Conservation (phyloP, 64 coral and sea anemone genomes). For the Pocillopora damicornis region DNA sequence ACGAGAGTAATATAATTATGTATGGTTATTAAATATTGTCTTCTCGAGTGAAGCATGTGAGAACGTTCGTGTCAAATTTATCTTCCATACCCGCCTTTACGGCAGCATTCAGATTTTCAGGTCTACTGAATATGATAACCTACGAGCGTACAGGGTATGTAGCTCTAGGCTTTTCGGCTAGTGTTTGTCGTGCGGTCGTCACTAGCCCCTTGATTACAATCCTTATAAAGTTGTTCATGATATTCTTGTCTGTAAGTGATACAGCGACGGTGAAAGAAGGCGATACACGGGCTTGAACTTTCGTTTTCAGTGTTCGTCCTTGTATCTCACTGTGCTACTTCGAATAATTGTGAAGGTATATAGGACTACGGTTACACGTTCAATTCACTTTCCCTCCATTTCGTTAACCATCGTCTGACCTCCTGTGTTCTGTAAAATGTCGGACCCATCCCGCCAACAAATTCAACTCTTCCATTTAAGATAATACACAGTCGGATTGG, state of each 20-base stretch:
- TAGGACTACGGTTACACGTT: background rate
- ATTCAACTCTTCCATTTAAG: conserved; percentile 60
- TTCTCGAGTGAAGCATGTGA: background rate
- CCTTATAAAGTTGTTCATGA: background rate
- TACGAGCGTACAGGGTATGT: background rate
- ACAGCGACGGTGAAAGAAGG: background rate
- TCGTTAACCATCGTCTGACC: conserved; percentile 42
- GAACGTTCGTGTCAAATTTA: background rate
- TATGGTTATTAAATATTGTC: background rate
- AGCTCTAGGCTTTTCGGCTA: background rate
- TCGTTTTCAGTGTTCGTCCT: background rate
- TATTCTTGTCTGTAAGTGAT: background rate
- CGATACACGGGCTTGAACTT: background rate
- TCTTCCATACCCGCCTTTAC: background rate
- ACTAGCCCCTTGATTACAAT: background rate
- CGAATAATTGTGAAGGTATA: background rate
- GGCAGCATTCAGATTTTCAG: background rate
- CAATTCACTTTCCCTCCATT: conserved; percentile 36
- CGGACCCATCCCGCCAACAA: conserved; percentile 63
- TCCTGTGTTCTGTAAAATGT: conserved; percentile 67
- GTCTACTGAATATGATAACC: background rate
- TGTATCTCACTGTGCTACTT: background rate
- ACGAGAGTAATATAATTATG: background rate
- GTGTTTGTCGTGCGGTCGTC: background rate
- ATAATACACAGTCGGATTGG: conserved; percentile 66